Base-by-base conservation (phyloP, 2,113 vertebrate species). In the Neodontobutis hainanensis region DNA sequence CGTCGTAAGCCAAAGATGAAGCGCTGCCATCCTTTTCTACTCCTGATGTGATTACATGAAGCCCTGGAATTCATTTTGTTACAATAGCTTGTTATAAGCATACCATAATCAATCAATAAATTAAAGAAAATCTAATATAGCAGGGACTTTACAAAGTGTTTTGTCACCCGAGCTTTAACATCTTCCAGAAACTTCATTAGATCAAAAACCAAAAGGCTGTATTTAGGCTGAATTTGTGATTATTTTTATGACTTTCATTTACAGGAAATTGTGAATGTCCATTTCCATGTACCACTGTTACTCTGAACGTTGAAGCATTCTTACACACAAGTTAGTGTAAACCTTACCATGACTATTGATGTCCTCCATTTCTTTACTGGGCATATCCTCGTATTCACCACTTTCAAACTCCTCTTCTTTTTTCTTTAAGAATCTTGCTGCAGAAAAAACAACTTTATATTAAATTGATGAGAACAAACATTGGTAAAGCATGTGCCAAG, bases 1-100 rank as follows among this genome's bases (percentile, higher is more conserved):
- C 90, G 2, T 93, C 90, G 2, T 92, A 90, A 19, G 68, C 32
- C 2, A 80, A 51, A 11, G 87, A 90, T 12, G 63, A 51, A 40
- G 0, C 0, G 47, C 81, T 83, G 3, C 0, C 10, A 0, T 65
- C 63, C 0, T 12, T 40, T 36, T 79, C 77, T 0, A 40, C 0
- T 6, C 48, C 36, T 8, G 62, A n/a, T 35, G 10, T 36, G 11
- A 74, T 78, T 84, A 55, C 32, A 5, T 4, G 6, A 47, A 65
- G 44, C 38, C 35, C 10, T 58, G 11, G 2, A 66, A 16, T 9
- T 38, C 8, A 34, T 48, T 36, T 11, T 9, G 34, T 56, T 35
- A 51, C 8, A 27, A 16, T 1, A 10, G 4, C 11, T 14, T 50
- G 44, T 47, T 0, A 57, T 42, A 1, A 2, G 36, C 19, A 35